These are phyloP conservation scores for Umimayanthus chanpuru DNA, from an alignment of 92 coral and sea anemone genomes.

Conservation along the genomic window DNA sequence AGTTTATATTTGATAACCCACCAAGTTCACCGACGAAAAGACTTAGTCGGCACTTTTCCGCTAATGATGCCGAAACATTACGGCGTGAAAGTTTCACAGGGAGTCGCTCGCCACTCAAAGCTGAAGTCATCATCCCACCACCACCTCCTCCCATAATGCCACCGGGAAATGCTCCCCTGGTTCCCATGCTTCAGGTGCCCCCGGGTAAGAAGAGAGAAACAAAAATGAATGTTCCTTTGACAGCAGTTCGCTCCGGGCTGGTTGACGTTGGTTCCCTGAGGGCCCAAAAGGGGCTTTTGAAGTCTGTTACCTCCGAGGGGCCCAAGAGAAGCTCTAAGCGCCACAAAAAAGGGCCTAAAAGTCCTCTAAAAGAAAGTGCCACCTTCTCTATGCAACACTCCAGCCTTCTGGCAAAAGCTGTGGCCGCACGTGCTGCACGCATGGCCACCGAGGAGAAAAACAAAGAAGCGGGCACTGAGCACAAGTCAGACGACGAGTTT, in stretches of 20 bases:
- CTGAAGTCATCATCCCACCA: conserved; percentile 38
- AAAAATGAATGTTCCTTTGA: conserved; percentile 55
- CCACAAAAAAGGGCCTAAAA: conserved; percentile 50
- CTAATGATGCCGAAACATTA: conserved; percentile 29
- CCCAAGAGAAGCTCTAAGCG: conserved; percentile 37
- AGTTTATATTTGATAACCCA: conserved; percentile 46
- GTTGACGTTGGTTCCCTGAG: conserved; percentile 73
- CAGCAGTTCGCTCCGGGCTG: conserved; percentile 74
- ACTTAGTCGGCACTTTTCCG: conserved; percentile 10
- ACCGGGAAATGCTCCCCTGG: conserved; percentile 17
- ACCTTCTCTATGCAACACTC: conserved; percentile 65
- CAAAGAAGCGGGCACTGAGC: conserved; percentile 32
- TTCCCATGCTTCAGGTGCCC: conserved; percentile 6
- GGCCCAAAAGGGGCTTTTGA: conserved; percentile 69
- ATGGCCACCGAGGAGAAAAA: conserved; percentile 60
- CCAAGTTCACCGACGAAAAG: conserved; percentile 5
- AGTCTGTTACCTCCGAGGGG: conserved; percentile 44
- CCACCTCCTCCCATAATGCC: conserved; percentile 52
- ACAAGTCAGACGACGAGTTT: conserved; percentile 39
- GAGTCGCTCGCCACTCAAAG: conserved; percentile 16
- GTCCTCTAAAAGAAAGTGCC: conserved; percentile 46
- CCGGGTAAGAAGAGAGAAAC: conserved; percentile 40
- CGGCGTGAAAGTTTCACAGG: conserved; percentile 12
- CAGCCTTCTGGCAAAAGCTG: conserved; percentile 79
- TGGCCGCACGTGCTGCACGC: conserved; percentile 90